Conservation (phyloP, 1,140 invertebrate species). For the Ceratosolen fusciceps region DNA sequence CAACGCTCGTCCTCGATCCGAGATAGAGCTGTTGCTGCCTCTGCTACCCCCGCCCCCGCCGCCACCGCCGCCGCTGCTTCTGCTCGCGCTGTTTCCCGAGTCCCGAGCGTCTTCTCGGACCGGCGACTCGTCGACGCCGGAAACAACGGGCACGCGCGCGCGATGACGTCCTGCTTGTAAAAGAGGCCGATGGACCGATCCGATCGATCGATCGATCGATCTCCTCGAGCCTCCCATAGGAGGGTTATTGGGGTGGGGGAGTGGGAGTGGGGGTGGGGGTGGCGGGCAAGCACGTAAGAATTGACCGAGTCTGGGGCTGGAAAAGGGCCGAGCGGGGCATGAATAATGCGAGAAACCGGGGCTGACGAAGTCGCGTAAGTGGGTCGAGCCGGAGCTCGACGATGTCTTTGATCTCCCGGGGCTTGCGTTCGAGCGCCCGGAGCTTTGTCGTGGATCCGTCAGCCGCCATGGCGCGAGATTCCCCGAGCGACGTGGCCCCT, state of each 20-base stretch:
- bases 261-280: too few relatives aligned
- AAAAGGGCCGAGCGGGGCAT: conserved; percentile 56
- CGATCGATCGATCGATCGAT: not conserved
- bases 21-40: not conserved
- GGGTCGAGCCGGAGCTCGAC: conserved; percentile 33
- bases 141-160: not conserved
- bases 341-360: conserved; percentile 51
- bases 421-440: conserved; percentile 66
- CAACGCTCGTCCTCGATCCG: conserved; percentile 34
- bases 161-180: not conserved
- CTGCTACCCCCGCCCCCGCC: too few relatives aligned
- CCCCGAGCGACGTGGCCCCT: not conserved
- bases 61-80: too few relatives aligned
- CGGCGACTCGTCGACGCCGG: not conserved
- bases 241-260: too few relatives aligned
- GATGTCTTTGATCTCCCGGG: conserved; percentile 68
- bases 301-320: not conserved
- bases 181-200: not conserved
- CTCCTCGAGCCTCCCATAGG: too few relatives aligned
- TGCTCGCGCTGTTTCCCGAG: too few relatives aligned
- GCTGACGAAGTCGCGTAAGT: conserved; percentile 52
- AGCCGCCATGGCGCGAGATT: not conserved
- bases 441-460: conserved; percentile 51
- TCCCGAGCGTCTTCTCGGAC: not conserved
- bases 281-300: not conserved